Conservation (phyloP, 2,797 vertebrate species). For the Craterocephalus amniculus region DNA sequence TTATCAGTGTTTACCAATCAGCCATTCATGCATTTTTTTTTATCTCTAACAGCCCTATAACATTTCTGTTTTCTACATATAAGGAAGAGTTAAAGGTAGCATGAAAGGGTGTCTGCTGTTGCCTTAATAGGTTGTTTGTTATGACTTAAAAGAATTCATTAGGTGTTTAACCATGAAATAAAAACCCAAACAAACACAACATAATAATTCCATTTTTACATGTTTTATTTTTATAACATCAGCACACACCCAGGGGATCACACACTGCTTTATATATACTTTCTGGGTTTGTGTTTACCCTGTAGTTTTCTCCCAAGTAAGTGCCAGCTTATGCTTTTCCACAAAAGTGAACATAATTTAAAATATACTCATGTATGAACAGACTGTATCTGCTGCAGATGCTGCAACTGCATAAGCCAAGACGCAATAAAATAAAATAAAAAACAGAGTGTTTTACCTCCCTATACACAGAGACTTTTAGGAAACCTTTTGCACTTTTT, state of each 20-base stretch:
- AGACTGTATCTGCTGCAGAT: background rate
- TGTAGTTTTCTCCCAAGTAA: background rate
- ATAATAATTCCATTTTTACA: background rate
- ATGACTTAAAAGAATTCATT: background rate
- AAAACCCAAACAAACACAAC: background rate
- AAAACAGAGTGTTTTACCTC: too few species aligned
- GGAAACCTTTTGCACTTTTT: background rate
- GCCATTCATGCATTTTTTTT: conserved; percentile 11
- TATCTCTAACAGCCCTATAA: background rate
- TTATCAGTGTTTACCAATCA: conserved; percentile 12
- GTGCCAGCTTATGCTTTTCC: background rate
- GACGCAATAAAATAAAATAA: too few species aligned
- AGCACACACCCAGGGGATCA: background rate
- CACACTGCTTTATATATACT: background rate
- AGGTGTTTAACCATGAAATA: background rate
- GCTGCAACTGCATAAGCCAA: too few species aligned
- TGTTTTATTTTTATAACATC: background rate
- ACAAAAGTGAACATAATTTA: background rate
- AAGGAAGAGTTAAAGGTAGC: background rate
- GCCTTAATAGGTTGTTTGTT: background rate
- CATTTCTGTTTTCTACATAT: background rate
- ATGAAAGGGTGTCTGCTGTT: background rate
- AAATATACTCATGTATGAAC: background rate
- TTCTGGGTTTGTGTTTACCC: background rate
- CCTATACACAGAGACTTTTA: too few species aligned